These are phyloP conservation scores for Hafferia zeledoni DNA, from an alignment of 2,797 vertebrate genomes.

Conservation along the genomic window DNA sequence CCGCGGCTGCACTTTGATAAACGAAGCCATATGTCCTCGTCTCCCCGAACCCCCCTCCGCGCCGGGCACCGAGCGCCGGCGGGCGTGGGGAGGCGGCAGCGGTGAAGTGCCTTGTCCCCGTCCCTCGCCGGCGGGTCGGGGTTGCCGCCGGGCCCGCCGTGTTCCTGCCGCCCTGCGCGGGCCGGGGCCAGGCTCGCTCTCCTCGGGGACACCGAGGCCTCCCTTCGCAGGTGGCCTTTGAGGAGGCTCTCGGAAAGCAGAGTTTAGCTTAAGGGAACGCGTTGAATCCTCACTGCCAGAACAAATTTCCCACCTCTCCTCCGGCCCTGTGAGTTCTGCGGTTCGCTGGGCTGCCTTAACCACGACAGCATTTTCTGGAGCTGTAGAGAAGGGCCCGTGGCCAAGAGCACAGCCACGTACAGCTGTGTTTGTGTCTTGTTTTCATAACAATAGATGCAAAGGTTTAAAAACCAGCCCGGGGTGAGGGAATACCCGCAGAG, in stretches of 20 bases:
- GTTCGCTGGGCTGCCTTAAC: not conserved
- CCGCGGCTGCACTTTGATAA: constrained; percentile 86
- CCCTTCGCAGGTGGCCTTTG: not conserved
- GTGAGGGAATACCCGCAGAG: not conserved
- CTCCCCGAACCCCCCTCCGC: not conserved
- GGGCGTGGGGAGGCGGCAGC: not conserved
- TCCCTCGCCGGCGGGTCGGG: no score
- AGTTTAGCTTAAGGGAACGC: not conserved
- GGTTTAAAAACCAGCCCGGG: not conserved
- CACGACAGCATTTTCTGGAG: not conserved
- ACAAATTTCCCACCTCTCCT: not conserved
- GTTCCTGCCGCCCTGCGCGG: no score
- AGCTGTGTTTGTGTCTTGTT: not conserved
- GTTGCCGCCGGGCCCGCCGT: no score
- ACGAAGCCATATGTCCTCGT: constrained; percentile 64
- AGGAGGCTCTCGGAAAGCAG: not conserved
- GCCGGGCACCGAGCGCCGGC: not conserved
- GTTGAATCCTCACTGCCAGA: not conserved
- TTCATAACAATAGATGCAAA: not conserved
- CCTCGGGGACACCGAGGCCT: not conserved
- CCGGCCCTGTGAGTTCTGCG: not conserved
- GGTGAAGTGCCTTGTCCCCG: not conserved
- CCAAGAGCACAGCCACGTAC: not conserved
- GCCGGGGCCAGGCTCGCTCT: no score
- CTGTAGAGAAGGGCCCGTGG: not conserved